phyloP scores from a whole-genome alignment of 2,797 vertebrate species.

The Hypotaenidia okinawae region DNA sequence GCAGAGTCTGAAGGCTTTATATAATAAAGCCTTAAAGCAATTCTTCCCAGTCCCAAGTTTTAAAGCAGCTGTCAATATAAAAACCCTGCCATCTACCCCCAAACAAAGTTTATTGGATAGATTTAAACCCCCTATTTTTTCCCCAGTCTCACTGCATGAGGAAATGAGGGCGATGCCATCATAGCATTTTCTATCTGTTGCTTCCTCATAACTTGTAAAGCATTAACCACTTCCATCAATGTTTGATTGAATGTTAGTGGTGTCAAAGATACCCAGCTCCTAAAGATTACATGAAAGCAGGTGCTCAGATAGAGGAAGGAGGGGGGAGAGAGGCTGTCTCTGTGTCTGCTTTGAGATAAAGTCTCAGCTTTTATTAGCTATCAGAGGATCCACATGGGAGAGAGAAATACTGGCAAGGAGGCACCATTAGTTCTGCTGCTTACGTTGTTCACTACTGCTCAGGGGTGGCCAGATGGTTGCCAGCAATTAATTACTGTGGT shows the following conservation, averaged over 20 bases:
- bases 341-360: slow-evolving; percentile 64
- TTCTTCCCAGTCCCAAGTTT: background rate
- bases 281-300: slow-evolving; percentile 45
- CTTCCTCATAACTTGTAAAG: slow-evolving; percentile 60
- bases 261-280: slow-evolving; percentile 24
- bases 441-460: slow-evolving; percentile 65
- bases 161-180: background rate
- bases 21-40: background rate
- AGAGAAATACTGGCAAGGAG: slow-evolving; percentile 64
- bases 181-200: slow-evolving; percentile 38
- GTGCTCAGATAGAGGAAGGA: slow-evolving; percentile 13
- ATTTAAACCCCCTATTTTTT: slow-evolving; percentile 19
- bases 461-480: slow-evolving; percentile 73
- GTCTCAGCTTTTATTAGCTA: slow-evolving; percentile 68
- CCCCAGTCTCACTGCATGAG: background rate
- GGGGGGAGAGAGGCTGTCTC: background rate
- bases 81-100: background rate
- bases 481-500: slow-evolving; percentile 72
- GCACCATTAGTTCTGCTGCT: slow-evolving; percentile 68
- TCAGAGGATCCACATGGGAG: slow-evolving; percentile 62
- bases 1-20: slow-evolving; percentile 6
- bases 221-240: slow-evolving; percentile 47
- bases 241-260: slow-evolving; percentile 49
- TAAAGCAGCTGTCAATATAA: slow-evolving; percentile 29
- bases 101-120: slow-evolving; percentile 22